phyloP scores from a whole-genome alignment of 2,888 invertebrate genomes.

The Philereme transversata region DNA sequence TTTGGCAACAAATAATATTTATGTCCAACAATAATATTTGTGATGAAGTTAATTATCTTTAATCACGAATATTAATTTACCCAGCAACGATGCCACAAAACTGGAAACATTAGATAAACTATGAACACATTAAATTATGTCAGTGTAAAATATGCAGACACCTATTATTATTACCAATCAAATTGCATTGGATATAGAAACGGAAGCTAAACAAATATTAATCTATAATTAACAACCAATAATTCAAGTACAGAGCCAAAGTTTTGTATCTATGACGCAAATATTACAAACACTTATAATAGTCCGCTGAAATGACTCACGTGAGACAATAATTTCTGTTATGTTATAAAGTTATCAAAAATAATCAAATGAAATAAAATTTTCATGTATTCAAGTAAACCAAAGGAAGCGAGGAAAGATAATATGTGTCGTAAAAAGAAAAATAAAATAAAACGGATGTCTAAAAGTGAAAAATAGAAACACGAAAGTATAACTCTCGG shows the following conservation, averaged over 20 bases:
- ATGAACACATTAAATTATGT: slow-evolving; percentile 37
- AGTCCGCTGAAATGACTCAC: slow-evolving; percentile 22
- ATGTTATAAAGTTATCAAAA: not conserved
- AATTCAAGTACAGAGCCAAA: slow-evolving; percentile 57
- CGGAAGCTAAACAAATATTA: slow-evolving; percentile 61
- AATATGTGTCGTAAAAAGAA: slow-evolving; percentile 24
- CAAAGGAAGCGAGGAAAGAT: slow-evolving; percentile 15
- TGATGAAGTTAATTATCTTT: slow-evolving; percentile 11
- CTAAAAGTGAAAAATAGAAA: slow-evolving; percentile 27
- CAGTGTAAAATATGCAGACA: slow-evolving; percentile 49
- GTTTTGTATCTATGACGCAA: slow-evolving; percentile 55
- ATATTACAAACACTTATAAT: slow-evolving; percentile 41
- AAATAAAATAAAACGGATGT: slow-evolving; percentile 27
- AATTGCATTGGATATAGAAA: slow-evolving; percentile 50
- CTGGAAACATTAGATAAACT: slow-evolving; percentile 34
- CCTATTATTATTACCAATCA: slow-evolving; percentile 56
- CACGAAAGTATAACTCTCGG: slow-evolving; percentile 12
- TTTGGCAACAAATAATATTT: slow-evolving; percentile 14
- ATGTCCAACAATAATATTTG: slow-evolving; percentile 11
- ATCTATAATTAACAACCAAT: slow-evolving; percentile 60
- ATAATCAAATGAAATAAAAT: not conserved
- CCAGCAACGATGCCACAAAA: slow-evolving; percentile 62
- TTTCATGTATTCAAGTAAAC: slow-evolving; percentile 7
- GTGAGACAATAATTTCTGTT: not conserved
- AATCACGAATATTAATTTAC: slow-evolving; percentile 28